Evolutionary conservation across 2,888 invertebrate genomes (phyloP), one percentile per base, ranked within the genome.

Genomic region (Eurois occulta): DNA sequence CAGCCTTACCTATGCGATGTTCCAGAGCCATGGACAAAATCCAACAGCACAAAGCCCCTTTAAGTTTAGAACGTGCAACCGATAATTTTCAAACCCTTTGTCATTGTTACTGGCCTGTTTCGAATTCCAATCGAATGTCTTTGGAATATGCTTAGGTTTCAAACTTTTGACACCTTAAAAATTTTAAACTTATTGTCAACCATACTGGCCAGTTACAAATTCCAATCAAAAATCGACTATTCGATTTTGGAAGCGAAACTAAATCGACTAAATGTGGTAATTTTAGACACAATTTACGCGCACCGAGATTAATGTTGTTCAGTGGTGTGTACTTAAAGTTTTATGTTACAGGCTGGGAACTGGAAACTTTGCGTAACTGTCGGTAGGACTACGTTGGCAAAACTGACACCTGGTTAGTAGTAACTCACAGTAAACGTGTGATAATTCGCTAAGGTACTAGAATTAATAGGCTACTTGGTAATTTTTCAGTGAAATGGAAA

Each of bases 261-360:
- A 52, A 76, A 73, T 86, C 88, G 88, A 87, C 78, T 86, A 83
- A 77, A 78, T 68, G 32, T 82, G 73, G 90, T 91, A 86, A 75
- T 43, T 58, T 70, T 68, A 52, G 65, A 28, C 73, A 66, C 78
- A 83, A 85, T 90, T 89, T 84, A 88, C 80, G 71, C 79, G 81
- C 81, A 83, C 82, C 70, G 84, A 86, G 80, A 86, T 81, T 79
- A 90, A 90, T 88, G 88, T 88, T 84, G 90, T 86, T 88, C 88
- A 86, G 83, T 86, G 82, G 86, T 90, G 88, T 91, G 90, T 89
- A 89, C 83, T 88, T 90, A 91, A 91, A 91, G 93, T 92, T 80
- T 94, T 81, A 85, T 80, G 87, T 94, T 94, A 92, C 94, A 87
- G 78, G 80, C 81, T 91, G 90, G 87, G 90, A 90, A 90, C 88